Evolutionary conservation across 2,797 vertebrate genomes (phyloP), one percentile per base, ranked within the genome.

Genomic region (Myotis findleyi): DNA sequence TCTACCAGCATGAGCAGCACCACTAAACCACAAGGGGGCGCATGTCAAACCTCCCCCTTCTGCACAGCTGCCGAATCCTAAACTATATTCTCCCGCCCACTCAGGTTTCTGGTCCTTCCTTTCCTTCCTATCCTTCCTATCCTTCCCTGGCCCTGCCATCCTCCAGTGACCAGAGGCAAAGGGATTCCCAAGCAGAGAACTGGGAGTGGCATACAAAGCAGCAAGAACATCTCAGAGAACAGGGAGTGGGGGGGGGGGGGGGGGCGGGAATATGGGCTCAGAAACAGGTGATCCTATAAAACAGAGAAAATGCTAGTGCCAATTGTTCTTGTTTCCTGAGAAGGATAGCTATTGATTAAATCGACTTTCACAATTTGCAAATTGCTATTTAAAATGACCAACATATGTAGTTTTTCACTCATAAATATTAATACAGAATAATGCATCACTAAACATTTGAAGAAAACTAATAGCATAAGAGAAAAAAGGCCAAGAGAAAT

Each of bases 21-120:
- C 38, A 77, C 53, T 71, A 62, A 47, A 62, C 55, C 93, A 77
- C 84, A 86, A 84, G 59, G 77, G 81, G 94, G 73, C 79, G 57
- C 2, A 21, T 20, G 66, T 59, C 44, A 62, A 38, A 41, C 4
- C 5, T 13, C n/a, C 25, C 33, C 47, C 23, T 41, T 51, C 23
- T 14, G 3, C 33, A 76, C 1, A 80, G 30, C 14, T 7, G n/a
- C 80, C 3, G 25, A 44, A 13, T 44, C 73, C 62, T 82, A 68
- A 57, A 66, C 36, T 6, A 18, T 81, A 49, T 14, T 30, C 64
- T 75, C 36, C 44, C 66, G 71, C 7, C 1, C 7, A 25, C 53
- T 38, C 30, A 51, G 16, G 59, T 62, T 64, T 80, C 75, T 36
- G 49, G 49, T 55, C 49, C 18, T 6, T 7, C 6, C 41, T 33